Evolutionary conservation across 2,797 vertebrate species (phyloP), one percentile per base, ranked within the genome.

Genomic region (Oceanodroma leucorhoa): DNA sequence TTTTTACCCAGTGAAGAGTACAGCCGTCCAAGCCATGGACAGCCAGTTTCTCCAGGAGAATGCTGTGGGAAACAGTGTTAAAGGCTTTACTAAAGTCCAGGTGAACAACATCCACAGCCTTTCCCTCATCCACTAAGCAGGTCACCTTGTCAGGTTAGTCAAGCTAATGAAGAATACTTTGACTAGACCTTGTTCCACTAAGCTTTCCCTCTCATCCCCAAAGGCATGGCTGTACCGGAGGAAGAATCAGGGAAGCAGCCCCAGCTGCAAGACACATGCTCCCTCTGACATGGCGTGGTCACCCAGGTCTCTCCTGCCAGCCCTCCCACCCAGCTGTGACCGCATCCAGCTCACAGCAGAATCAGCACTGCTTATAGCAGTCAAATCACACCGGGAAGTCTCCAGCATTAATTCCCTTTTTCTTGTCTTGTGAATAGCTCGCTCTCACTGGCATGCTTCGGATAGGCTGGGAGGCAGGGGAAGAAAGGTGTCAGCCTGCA

Each of bases 1-100:
- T 23, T 32, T 64, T 65, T 14, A 36, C 20, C 20, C 32, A 45
- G 32, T 0, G 0, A 30, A 54, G 15, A 13, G 3, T 53, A 36
- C 2, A 4, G 12, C 7, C 1, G 1, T 45, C 32, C 10, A 65
- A 45, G 30, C 34, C 22, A 26, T 4, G 18, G 48, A 5, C 30
- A 54, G 40, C 3, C 48, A 54, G 30, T 41, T 30, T 34, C 24
- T 72, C 5, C 32, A 36, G 23, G 6, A 65, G 43, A 57, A 57
- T 26, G 17, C 32, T 83, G 38, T 48, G 41, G 36, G 36, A 83
- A 41, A 41, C 1, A 0, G 34, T 55, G 26, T 55, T 36, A 51
- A 57, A 72, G 32, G 16, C 27, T 72, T 72, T n/a, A 17, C 46
- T 26, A 38, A 66, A 81, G n/a, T 43, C 45, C 3, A 17, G 22